Percentiles rank a stretch among this genome's conserved stretches.
Evolutionary conservation across 2,113 vertebrate species (phyloP).

Genomic region (Neomonachus schauinslandi): DNA sequence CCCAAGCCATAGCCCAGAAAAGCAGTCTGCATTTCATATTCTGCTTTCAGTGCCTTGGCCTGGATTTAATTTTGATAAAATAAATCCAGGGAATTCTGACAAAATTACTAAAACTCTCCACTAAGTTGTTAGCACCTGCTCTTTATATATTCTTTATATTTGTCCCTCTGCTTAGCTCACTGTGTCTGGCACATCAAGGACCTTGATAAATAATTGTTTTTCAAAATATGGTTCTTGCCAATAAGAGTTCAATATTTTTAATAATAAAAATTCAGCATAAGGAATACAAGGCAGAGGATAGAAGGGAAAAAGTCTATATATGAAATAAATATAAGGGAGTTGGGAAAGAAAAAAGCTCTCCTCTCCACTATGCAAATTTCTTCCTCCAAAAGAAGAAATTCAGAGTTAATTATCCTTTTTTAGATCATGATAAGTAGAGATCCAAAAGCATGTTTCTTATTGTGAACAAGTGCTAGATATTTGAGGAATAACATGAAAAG

Average conservation of each 20-base stretch:
- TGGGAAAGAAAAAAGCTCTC: background rate
- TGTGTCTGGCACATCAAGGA: background rate
- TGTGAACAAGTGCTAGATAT: background rate
- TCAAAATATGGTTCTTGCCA: background rate
- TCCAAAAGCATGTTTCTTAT: background rate
- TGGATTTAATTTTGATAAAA: constrained; percentile 3
- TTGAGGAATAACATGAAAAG: constrained; percentile 17
- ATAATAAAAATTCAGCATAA: constrained; percentile 46
- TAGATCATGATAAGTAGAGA: background rate
- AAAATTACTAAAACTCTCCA: background rate
- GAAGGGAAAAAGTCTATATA: background rate
- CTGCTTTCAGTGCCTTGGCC: background rate
- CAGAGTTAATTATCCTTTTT: background rate
- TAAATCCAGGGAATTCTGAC: background rate
- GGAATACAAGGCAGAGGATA: background rate
- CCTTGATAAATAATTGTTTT: constrained; percentile 26
- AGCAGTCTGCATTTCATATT: background rate
- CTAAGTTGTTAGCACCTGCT: background rate
- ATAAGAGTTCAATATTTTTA: constrained; percentile 40
- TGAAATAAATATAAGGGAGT: constrained; percentile 1
- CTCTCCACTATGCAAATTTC: background rate
- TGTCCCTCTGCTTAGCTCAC: background rate
- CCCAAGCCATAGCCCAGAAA: background rate
- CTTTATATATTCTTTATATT: background rate
- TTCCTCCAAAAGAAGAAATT: background rate